Conservation (phyloP, 64 coral and sea anemone genomes). For the Porites australiensis region DNA sequence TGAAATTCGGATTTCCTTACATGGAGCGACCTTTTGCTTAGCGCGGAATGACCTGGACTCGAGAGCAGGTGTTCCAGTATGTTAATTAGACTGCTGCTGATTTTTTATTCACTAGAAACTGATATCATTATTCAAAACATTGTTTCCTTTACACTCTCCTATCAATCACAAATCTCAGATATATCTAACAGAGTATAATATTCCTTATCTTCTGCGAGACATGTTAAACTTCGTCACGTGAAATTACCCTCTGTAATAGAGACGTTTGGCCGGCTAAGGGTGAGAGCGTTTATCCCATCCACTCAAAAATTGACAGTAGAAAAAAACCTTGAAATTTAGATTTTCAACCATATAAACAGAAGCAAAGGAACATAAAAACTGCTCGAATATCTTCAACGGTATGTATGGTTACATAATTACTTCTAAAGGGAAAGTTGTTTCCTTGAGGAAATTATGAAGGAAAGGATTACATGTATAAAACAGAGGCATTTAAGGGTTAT, state of each 20-base stretch:
- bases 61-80: conserved; percentile 1
- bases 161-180: not conserved
- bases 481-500: too few relatives aligned
- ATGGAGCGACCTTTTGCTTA: too few relatives aligned
- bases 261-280: too few relatives aligned
- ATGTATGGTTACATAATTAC: not conserved
- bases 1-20: too few relatives aligned
- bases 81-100: conserved; percentile 12
- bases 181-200: not conserved
- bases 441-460: too few relatives aligned
- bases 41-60: not conserved
- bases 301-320: too few relatives aligned
- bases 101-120: not conserved
- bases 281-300: too few relatives aligned
- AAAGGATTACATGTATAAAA: too few relatives aligned
- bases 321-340: too few relatives aligned
- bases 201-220: not conserved
- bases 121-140: not conserved
- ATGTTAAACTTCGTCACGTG: not conserved
- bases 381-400: not conserved
- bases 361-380: not conserved
- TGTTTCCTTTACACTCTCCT: conserved; percentile 11
- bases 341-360: not conserved
- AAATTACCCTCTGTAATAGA: too few relatives aligned
- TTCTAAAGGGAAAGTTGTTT: not conserved